Evolutionary conservation across 2,113 vertebrate genomes (phyloP), one percentile per base, ranked within the genome.

Genomic region (Nycticorax nycticorax): DNA sequence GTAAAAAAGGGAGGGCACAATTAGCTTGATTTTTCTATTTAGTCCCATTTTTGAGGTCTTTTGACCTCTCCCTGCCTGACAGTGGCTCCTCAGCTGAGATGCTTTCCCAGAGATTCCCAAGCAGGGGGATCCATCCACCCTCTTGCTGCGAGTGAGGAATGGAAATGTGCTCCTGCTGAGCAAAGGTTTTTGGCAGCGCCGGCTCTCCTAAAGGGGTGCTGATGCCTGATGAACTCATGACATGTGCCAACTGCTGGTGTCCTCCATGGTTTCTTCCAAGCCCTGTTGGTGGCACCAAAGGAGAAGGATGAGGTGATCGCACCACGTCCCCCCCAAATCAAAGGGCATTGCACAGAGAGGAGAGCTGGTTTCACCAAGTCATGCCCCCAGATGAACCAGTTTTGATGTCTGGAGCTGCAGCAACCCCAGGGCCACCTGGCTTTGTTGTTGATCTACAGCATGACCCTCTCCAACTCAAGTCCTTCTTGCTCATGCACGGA

Each of bases 231-330:
- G 1, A 43, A 15, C 30, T 43, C 75, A 24, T 4, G 19, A 7
- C 0, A 41, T 3, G 4, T 10, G 5, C 33, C 27, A 37, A 7
- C 5, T 2, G 1, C 12, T 68, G 19, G 0, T 9, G 9, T 18
- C 26, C 14, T 12, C 13, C 21, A 10, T 18, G 23, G 19, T 20
- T 85, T 41, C 45, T 77, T 48, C 47, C 86, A 57, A 66, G 52
- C 39, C 17, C 35, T 26, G 10, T 0, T 43, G 37, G 24, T 43
- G 33, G 27, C 23, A 57, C 6, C 37, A 55, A 23, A 35, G 41
- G 66, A 43, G 52, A 68, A 67, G 41, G 21, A 52, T 14, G 14
- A 43, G 28, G 17, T 1, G 5, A n/a, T 22, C 28, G 15, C 27
- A 74, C 2, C 14, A 9, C 22, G 20, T 10, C 26, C 35, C 14